phyloP scores from a whole-genome alignment of 2,888 invertebrate species.

The Brenthis hecate region DNA sequence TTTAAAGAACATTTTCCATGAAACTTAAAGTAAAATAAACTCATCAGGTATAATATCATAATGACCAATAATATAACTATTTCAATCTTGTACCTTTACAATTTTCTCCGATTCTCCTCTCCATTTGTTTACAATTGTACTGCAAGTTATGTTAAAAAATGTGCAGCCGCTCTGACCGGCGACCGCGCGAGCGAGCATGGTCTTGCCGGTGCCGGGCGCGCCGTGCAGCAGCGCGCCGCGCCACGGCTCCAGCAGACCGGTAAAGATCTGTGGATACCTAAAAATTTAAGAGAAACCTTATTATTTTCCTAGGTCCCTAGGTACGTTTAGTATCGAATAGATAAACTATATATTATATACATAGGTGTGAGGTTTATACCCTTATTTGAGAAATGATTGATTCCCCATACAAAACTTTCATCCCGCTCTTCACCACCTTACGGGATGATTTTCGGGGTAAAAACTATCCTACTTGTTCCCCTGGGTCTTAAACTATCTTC shows the following conservation, averaged over 20 bases:
- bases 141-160: slow-evolving; percentile 95
- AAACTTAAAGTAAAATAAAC: too few relatives aligned
- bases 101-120: slow-evolving; percentile 97
- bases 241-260: slow-evolving; percentile 89
- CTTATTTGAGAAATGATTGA: too few relatives aligned
- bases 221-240: slow-evolving; percentile 87
- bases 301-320: too few relatives aligned
- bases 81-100: slow-evolving; percentile 83
- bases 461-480: too few relatives aligned
- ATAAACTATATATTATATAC: too few relatives aligned
- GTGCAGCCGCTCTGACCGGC: slow-evolving; percentile 91
- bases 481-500: too few relatives aligned
- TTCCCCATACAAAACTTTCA: too few relatives aligned
- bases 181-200: slow-evolving; percentile 93
- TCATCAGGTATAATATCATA: background rate
- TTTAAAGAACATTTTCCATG: too few relatives aligned
- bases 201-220: slow-evolving; percentile 92
- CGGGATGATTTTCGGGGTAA: too few relatives aligned
- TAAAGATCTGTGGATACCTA: slow-evolving; percentile 88
- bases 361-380: too few relatives aligned
- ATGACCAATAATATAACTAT: background rate
- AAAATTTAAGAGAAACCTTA: background rate
- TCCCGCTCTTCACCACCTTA: too few relatives aligned
- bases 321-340: too few relatives aligned
- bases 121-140: slow-evolving; percentile 97